A percentile compares a stretch with the other conserved stretches of the same genome.
These are phyloP conservation scores for Orthosia gracilis DNA, from an alignment of 2,888 invertebrate genomes.

Conservation along the genomic window DNA sequence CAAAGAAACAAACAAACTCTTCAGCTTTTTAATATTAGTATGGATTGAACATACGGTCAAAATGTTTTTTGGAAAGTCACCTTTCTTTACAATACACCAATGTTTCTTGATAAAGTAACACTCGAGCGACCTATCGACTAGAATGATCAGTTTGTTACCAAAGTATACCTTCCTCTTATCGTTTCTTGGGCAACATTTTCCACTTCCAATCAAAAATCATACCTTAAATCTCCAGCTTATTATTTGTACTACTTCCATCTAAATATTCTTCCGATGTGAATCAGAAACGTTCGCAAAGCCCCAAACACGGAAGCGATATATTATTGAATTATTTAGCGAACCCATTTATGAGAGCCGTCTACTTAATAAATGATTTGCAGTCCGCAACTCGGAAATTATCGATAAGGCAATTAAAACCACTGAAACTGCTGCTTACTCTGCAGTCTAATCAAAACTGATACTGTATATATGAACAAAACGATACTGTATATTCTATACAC, in stretches of 20 bases:
- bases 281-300: slow-evolving; percentile 1
- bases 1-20: too few relatives aligned
- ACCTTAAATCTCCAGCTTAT: neutral
- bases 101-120: neutral
- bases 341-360: neutral
- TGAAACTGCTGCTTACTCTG: neutral
- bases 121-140: neutral
- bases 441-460: neutral
- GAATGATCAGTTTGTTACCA: neutral
- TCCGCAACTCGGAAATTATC: neutral
- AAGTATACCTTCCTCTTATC: neutral
- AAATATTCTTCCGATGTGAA: neutral
- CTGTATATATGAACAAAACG: too few relatives aligned
- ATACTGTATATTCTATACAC: neutral
- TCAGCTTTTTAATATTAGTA: too few relatives aligned
- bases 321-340: neutral
- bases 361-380: slow-evolving; percentile 4
- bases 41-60: neutral
- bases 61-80: neutral
- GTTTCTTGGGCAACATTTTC: neutral
- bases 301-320: neutral
- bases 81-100: neutral
- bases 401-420: neutral
- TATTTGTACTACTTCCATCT: neutral
- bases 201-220: neutral